phyloP scores from a whole-genome alignment of 2,113 vertebrate genomes.

The Salminus brasiliensis region DNA sequence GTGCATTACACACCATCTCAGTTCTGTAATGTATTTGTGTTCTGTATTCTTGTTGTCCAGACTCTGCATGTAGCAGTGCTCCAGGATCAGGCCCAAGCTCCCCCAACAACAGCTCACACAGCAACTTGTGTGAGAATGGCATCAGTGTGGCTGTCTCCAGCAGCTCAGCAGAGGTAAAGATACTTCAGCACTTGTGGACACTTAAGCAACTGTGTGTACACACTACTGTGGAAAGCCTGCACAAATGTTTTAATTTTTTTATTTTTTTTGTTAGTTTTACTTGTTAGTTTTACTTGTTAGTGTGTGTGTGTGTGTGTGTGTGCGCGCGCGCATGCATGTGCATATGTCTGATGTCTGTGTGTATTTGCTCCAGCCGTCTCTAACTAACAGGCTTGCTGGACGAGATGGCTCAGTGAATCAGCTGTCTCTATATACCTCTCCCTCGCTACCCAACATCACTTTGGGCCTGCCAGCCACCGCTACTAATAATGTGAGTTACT shows the following conservation, averaged over 20 bases:
- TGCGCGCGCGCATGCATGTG: neutral
- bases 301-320: neutral
- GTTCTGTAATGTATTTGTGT: neutral
- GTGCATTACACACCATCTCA: neutral
- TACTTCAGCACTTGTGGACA: neutral
- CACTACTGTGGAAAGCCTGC: neutral
- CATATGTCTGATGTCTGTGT: conserved; percentile 9
- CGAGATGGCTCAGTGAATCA: conserved; percentile 85
- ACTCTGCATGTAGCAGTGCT: conserved; percentile 92
- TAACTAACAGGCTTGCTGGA: conserved; percentile 84
- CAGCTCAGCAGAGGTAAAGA: conserved; percentile 79
- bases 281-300: neutral
- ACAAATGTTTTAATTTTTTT: neutral
- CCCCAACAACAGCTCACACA: conserved; percentile 94
- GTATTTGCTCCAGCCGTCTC: conserved; percentile 72
- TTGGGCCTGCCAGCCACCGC: conserved; percentile 88
- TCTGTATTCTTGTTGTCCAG: conserved; percentile 62
- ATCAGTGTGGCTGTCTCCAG: conserved; percentile 78
- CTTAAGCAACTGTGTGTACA: neutral
- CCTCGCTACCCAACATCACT: conserved; percentile 94
- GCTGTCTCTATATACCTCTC: conserved; percentile 91
- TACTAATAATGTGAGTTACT: conserved; percentile 57
- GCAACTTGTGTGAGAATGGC: conserved; percentile 88
- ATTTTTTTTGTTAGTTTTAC: neutral
- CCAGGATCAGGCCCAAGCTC: conserved; percentile 95